These are phyloP conservation scores for Notamacropus eugenii DNA, from an alignment of 2,797 vertebrate genomes.

Conservation along the genomic window DNA sequence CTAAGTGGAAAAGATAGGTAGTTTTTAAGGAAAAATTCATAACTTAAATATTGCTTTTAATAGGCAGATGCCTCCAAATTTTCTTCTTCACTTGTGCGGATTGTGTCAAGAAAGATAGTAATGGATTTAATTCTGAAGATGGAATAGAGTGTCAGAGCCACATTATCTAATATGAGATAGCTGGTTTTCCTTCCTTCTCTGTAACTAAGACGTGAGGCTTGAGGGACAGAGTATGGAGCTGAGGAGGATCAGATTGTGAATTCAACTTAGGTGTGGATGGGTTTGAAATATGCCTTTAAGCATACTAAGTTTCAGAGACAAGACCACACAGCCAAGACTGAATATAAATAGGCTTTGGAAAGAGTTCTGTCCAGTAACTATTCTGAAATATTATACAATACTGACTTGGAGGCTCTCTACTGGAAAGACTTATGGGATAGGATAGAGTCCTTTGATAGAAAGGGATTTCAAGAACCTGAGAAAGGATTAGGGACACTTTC, in stretches of 20 bases:
- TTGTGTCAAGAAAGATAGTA: constrained; percentile 34
- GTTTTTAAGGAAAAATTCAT: constrained; percentile 48
- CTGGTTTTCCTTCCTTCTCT: neutral
- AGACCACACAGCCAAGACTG: neutral
- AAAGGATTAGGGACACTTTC: constrained; percentile 8
- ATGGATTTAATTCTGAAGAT: constrained; percentile 48
- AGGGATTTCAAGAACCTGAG: constrained; percentile 39
- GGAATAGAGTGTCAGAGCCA: neutral
- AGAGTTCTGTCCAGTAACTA: neutral
- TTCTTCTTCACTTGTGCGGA: constrained; percentile 18
- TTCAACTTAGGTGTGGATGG: neutral
- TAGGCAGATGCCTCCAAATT: constrained; percentile 40
- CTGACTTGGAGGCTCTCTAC: constrained; percentile 53
- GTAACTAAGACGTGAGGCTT: neutral
- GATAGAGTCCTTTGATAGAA: constrained; percentile 64
- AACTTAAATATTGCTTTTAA: constrained; percentile 49
- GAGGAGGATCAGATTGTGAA: neutral
- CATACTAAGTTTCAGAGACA: neutral
- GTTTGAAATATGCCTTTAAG: constrained; percentile 7
- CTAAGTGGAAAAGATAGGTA: constrained; percentile 21
- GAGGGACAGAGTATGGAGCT: neutral
- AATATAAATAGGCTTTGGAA: constrained; percentile 27
- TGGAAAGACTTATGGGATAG: constrained; percentile 32
- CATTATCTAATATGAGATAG: neutral
- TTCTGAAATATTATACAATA: constrained; percentile 58